phyloP scores from a whole-genome alignment of 2,113 vertebrate genomes.

The Progne subis region DNA sequence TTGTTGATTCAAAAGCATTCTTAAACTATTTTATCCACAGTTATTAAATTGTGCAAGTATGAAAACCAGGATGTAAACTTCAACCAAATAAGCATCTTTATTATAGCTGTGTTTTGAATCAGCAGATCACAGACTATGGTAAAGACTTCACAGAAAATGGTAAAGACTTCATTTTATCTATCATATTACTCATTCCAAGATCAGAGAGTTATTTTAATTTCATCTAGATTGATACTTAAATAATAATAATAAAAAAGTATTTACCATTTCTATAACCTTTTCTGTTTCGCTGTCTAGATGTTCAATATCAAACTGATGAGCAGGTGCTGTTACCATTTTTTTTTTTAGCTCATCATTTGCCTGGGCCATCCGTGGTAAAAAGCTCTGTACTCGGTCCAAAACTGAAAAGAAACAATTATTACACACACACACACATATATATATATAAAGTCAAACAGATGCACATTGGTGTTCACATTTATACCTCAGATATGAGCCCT shows the following conservation, averaged over 20 bases:
- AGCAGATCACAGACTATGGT: neutral
- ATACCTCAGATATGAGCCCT: neutral
- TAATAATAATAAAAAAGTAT: neutral
- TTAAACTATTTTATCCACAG: neutral
- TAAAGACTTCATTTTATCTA: neutral
- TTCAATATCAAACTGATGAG: conserved; percentile 87
- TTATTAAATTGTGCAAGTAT: neutral
- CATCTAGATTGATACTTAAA: neutral
- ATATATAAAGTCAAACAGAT: neutral
- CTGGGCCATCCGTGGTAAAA: conserved; percentile 88
- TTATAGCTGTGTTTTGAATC: neutral
- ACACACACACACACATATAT: neutral
- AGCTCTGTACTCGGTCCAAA: conserved; percentile 85
- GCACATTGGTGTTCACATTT: neutral
- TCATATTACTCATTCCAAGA: neutral
- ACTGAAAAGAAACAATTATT: conserved; percentile 72
- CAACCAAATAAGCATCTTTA: neutral
- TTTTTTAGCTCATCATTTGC: conserved; percentile 86
- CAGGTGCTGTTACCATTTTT: conserved; percentile 80
- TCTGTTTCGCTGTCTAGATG: conserved; percentile 74
- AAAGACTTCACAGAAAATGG: neutral
- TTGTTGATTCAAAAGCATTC: neutral
- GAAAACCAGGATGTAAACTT: neutral
- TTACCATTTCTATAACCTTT: conserved; percentile 92
- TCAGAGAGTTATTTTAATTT: neutral